Conservation (phyloP, 2,797 vertebrate species). For the Clarias laeviceps region DNA sequence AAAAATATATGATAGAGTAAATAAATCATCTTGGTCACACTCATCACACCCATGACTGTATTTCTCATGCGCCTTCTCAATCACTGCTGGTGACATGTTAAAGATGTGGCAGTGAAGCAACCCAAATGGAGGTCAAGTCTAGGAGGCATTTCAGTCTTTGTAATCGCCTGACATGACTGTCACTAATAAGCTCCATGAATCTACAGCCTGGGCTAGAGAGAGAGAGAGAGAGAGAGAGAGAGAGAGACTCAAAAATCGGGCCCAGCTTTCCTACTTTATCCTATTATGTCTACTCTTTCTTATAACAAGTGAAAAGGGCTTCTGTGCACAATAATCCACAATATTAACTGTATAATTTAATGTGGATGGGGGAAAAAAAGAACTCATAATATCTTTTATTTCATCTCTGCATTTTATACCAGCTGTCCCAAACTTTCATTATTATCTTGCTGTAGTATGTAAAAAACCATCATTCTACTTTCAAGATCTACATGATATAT, state of each 20-base stretch:
- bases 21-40: not conserved
- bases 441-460: not conserved
- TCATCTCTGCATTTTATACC: not conserved
- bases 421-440: not conserved
- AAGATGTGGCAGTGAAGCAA: not conserved
- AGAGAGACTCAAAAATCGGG: not conserved
- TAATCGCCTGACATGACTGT: not conserved
- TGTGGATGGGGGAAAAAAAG: not conserved
- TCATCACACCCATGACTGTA: not conserved
- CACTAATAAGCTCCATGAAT: not conserved
- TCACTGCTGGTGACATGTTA: not conserved
- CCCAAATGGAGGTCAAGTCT: not conserved
- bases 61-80: not conserved
- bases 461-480: not conserved
- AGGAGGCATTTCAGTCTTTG: not conserved
- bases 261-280: not conserved
- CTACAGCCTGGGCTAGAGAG: not conserved
- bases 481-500: not conserved
- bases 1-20: not conserved
- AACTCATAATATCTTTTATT: not conserved
- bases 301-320: not conserved
- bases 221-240: not conserved
- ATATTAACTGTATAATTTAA: not conserved
- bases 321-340: not conserved
- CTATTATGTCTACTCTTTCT: not conserved